These are phyloP conservation scores for Metellina segmentata DNA, from an alignment of 2,888 invertebrate genomes.

Conservation along the genomic window DNA sequence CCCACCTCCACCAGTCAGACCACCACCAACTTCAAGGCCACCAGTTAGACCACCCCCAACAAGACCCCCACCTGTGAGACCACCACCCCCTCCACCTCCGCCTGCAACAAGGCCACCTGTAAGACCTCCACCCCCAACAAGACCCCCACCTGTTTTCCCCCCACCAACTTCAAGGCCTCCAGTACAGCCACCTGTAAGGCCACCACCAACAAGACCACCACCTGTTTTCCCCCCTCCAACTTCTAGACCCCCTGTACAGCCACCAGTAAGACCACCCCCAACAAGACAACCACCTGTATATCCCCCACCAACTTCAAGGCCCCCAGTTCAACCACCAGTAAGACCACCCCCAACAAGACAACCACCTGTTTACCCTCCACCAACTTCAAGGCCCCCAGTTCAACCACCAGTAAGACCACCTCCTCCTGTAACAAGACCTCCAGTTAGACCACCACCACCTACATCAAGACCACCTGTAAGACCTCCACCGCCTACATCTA, in stretches of 20 bases:
- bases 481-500: slow-evolving; percentile 22
- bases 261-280: slow-evolving; percentile 26
- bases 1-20: slow-evolving; percentile 77
- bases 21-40: slow-evolving; percentile 68
- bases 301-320: slow-evolving; percentile 7
- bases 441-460: slow-evolving; percentile 2
- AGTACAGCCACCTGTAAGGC: slow-evolving; percentile 9
- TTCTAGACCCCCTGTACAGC: not conserved
- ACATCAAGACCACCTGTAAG: slow-evolving; percentile 39
- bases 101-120: slow-evolving; percentile 14
- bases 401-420: slow-evolving; percentile 28
- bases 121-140: slow-evolving; percentile 9
- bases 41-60: slow-evolving; percentile 31
- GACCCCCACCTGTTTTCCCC: slow-evolving; percentile 26
- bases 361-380: slow-evolving; percentile 45
- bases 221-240: too few species aligned
- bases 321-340: slow-evolving; percentile 28
- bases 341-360: slow-evolving; percentile 38
- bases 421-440: not conserved
- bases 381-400: slow-evolving; percentile 16
- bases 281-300: slow-evolving; percentile 26
- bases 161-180: slow-evolving; percentile 14
- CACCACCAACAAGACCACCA: slow-evolving; percentile 73
- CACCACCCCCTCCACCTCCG: too few species aligned
- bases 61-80: slow-evolving; percentile 6